Evolutionary conservation across 2,888 invertebrate genomes (phyloP).

Genomic region (Rhagonycha fulva): DNA sequence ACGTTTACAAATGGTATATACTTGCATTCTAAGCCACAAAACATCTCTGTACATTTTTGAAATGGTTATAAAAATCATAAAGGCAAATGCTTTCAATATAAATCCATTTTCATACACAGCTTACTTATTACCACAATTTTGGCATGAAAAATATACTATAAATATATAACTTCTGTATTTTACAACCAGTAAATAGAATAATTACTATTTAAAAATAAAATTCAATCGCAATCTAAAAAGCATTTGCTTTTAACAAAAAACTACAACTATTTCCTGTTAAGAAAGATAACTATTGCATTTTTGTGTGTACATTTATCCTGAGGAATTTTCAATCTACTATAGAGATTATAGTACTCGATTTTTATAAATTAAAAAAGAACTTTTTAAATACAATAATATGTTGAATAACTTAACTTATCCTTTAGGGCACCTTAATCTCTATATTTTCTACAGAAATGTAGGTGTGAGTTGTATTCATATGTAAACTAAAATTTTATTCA

Average conservation of each 20-base stretch:
- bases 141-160: conserved; percentile 34
- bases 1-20: conserved; percentile 54
- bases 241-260: conserved; percentile 39
- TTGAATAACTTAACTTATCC: neutral
- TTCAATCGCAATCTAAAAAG: conserved; percentile 34
- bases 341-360: conserved; percentile 47
- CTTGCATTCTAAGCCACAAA: conserved; percentile 52
- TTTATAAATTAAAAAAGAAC: neutral
- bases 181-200: conserved; percentile 30
- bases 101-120: conserved; percentile 27
- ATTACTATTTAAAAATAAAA: conserved; percentile 28
- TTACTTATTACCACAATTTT: conserved; percentile 31
- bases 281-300: conserved; percentile 49
- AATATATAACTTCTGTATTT: conserved; percentile 32
- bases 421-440: conserved; percentile 46
- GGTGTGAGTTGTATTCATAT: conserved; percentile 37
- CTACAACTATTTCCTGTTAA: conserved; percentile 41
- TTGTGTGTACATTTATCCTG: conserved; percentile 52
- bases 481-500: conserved; percentile 3
- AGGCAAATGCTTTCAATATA: conserved; percentile 39
- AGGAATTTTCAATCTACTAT: conserved; percentile 51
- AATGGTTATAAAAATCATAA: conserved; percentile 38
- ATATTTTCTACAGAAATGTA: conserved; percentile 41
- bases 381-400: neutral
- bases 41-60: conserved; percentile 50